These are phyloP conservation scores for Herpetotheres cachinnans DNA, from an alignment of 2,113 vertebrate genomes.

Conservation along the genomic window DNA sequence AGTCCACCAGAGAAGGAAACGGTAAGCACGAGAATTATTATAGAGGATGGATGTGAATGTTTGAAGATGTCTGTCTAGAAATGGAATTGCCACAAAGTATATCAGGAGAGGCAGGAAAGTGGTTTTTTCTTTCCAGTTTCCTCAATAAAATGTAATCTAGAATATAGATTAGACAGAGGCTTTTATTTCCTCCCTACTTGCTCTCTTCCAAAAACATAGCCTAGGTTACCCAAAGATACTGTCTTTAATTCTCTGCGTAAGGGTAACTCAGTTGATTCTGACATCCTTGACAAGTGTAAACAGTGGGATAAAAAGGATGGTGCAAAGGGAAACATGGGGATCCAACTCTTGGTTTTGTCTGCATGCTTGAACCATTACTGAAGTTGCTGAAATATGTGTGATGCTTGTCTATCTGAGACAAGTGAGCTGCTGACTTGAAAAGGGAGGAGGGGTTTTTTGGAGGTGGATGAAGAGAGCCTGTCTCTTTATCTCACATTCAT, in stretches of 20 bases:
- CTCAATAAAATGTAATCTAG: neutral
- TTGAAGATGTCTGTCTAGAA: neutral
- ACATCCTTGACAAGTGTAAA: neutral
- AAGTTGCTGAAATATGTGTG: neutral
- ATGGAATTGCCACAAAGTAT: neutral
- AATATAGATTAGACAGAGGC: neutral
- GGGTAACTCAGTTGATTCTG: neutral
- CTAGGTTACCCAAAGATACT: neutral
- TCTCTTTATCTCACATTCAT: neutral
- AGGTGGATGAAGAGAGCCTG: neutral
- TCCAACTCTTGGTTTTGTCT: neutral
- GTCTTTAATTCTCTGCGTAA: neutral
- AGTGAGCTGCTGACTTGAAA: neutral
- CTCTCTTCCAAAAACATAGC: neutral
- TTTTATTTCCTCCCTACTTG: neutral
- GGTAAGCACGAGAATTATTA: neutral
- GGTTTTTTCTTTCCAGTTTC: neutral
- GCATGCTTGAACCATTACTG: neutral
- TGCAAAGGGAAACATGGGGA: rapidly evolving
- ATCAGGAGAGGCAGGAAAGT: neutral
- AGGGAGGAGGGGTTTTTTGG: neutral
- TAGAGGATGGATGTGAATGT: neutral
- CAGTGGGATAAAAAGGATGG: neutral
- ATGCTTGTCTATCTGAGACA: neutral
- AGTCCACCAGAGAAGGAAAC: neutral